phyloP scores from a whole-genome alignment of 2,113 vertebrate species.

The Periophthalmodon schlosseri region DNA sequence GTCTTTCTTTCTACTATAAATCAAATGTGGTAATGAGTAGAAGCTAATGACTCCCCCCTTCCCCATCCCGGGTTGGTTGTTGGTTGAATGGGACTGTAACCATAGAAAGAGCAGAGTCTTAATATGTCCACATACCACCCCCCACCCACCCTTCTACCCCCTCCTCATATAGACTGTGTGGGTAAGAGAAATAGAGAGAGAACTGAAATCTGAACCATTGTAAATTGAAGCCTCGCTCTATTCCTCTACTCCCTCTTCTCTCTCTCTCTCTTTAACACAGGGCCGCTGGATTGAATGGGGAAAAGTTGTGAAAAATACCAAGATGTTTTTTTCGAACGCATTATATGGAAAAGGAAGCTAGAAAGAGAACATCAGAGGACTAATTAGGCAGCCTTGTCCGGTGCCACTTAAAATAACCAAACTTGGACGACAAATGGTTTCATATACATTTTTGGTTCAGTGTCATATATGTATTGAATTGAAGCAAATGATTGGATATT shows the following conservation, averaged over 20 bases:
- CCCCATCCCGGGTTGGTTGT: background rate
- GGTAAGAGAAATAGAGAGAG: slow-evolving; percentile 6
- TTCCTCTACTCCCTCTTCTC: background rate
- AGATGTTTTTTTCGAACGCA: background rate
- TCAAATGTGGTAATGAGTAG: background rate
- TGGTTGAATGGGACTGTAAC: slow-evolving; percentile 54
- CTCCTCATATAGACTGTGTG: slow-evolving; percentile 60
- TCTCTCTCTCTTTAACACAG: background rate
- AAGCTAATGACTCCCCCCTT: background rate
- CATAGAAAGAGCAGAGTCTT: slow-evolving; percentile 59
- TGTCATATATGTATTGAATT: background rate
- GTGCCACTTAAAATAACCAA: background rate
- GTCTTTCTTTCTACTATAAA: background rate
- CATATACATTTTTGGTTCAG: background rate
- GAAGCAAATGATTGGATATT: background rate
- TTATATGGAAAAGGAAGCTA: background rate
- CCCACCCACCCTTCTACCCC: slow-evolving; percentile 39
- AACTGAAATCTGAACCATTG: slow-evolving; percentile 62
- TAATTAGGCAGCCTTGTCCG: background rate
- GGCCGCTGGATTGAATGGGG: slow-evolving; percentile 14
- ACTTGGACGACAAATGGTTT: background rate
- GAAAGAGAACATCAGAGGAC: background rate
- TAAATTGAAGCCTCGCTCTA: background rate
- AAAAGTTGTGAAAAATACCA: background rate
- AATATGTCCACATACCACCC: slow-evolving; percentile 68